These are phyloP conservation scores for Anarsia innoxiella DNA, from an alignment of 2,888 invertebrate species.

Conservation along the genomic window DNA sequence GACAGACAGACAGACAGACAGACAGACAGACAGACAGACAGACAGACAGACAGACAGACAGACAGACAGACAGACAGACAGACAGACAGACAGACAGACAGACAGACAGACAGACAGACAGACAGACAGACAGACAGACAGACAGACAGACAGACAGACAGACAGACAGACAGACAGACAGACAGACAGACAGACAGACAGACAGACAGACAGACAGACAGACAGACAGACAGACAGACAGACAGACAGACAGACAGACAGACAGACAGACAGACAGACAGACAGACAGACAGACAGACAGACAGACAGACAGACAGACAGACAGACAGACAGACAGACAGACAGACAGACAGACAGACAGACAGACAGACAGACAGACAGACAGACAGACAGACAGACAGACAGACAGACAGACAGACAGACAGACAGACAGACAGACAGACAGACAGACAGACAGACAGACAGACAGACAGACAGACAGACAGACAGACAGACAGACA, in stretches of 20 bases:
- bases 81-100: conserved; percentile 1
- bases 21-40: conserved; percentile 1
- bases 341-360: conserved; percentile 2
- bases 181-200: conserved; percentile 4
- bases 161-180: conserved; percentile 3
- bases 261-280: conserved; percentile 3
- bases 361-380: conserved; percentile 2
- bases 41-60: conserved; percentile 1
- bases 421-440: conserved; percentile 2
- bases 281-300: conserved; percentile 5
- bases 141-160: background rate
- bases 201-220: conserved; percentile 4
- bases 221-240: conserved; percentile 3
- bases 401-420: conserved; percentile 2
- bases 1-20: conserved; percentile 1
- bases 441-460: conserved; percentile 2
- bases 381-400: conserved; percentile 2
- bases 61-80: conserved; percentile 1
- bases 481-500: conserved; percentile 2
- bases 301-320: conserved; percentile 3
- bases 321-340: conserved; percentile 2
- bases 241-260: conserved; percentile 4
- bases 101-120: conserved; percentile 1
- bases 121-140: background rate
- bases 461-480: conserved; percentile 2